Conservation (phyloP, 2,888 invertebrate species). For the Synergus japonicus region DNA sequence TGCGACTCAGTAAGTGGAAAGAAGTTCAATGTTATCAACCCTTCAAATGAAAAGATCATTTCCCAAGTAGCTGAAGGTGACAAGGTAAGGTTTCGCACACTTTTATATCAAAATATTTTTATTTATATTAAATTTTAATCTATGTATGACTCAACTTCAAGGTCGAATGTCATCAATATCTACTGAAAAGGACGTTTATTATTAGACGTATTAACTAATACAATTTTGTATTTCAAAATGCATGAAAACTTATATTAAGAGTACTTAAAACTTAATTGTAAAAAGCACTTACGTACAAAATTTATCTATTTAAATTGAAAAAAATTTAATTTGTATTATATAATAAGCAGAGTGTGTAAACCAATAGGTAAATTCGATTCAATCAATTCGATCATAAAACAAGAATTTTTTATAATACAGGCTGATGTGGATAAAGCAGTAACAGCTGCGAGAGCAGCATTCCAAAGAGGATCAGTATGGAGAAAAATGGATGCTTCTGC, state of each 20-base stretch:
- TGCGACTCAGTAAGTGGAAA: constrained; percentile 80
- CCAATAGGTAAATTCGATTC: too few species aligned
- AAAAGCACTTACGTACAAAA: too few species aligned
- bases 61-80: constrained; percentile 80
- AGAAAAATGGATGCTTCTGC: constrained; percentile 80
- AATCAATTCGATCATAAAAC: neutral
- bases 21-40: constrained; percentile 81
- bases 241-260: too few species aligned
- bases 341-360: too few species aligned
- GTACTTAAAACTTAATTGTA: too few species aligned
- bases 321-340: too few species aligned
- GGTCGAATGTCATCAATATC: too few species aligned
- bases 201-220: too few species aligned
- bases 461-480: constrained; percentile 80
- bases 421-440: constrained; percentile 79
- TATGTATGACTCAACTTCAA: neutral
- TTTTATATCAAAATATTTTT: neutral
- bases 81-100: constrained; percentile 70
- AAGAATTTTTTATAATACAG: constrained; percentile 57
- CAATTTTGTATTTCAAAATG: too few species aligned
- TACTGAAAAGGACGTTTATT: too few species aligned
- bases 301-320: too few species aligned
- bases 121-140: neutral
- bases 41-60: constrained; percentile 79
- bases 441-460: constrained; percentile 77